Evolutionary conservation across 2,113 vertebrate genomes (phyloP).

Genomic region (Xenopus laevis): DNA sequence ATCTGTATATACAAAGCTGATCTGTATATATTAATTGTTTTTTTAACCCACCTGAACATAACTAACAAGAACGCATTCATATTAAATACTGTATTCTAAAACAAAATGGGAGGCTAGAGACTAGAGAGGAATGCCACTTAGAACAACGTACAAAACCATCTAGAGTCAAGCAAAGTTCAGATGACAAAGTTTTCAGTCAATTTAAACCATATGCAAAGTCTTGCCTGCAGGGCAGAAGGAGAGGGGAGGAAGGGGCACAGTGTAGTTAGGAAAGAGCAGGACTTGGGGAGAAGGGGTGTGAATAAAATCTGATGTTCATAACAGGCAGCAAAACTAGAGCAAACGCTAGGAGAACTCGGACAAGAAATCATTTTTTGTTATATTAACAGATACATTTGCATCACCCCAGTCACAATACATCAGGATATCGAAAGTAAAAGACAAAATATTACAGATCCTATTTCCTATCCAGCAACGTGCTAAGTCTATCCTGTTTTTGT

Average conservation of each 20-base stretch:
- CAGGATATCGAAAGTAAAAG: too few species aligned
- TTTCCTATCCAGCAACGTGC: too few species aligned
- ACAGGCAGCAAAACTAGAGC: background rate
- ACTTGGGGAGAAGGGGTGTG: background rate
- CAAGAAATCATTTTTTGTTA: too few species aligned
- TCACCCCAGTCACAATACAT: too few species aligned
- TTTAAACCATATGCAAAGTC: conserved; percentile 44
- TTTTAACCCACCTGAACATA: conserved; percentile 66
- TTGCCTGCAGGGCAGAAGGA: conserved; percentile 21
- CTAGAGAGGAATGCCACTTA: conserved; percentile 21
- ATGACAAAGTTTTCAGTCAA: conserved; percentile 37
- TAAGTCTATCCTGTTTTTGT: too few species aligned
- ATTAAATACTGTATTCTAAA: background rate
- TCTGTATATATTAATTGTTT: too few species aligned
- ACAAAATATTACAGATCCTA: too few species aligned
- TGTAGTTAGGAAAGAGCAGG: conserved; percentile 1
- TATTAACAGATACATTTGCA: too few species aligned
- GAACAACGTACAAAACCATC: conserved; percentile 17
- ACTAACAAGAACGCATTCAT: conserved; percentile 48
- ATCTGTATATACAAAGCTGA: too few species aligned
- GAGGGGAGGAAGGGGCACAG: background rate
- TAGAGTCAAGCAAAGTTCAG: conserved; percentile 43
- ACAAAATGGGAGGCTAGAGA: conserved; percentile 20
- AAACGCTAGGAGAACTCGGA: too few species aligned
- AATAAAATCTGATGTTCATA: background rate